Evolutionary conservation across 2,113 vertebrate genomes (phyloP).

Genomic region (Syngnathus floridae): DNA sequence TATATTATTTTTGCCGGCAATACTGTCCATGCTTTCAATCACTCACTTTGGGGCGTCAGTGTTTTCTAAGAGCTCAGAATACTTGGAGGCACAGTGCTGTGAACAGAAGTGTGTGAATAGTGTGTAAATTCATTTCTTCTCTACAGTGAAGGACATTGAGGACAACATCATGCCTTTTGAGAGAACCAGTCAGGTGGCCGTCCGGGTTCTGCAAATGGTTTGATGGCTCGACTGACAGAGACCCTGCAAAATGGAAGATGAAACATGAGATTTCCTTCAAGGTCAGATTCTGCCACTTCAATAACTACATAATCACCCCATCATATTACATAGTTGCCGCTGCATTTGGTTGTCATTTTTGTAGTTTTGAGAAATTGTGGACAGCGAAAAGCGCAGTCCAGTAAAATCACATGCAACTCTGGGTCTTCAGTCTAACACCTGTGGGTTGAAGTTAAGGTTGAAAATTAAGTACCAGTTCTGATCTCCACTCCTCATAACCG

Average conservation of each 20-base stretch:
- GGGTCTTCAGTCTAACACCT: not conserved
- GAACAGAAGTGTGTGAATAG: constrained; percentile 5
- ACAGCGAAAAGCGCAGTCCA: not conserved
- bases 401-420: too few species aligned
- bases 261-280: not conserved
- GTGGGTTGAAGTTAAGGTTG: not conserved
- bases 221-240: constrained; percentile 94
- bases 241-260: constrained; percentile 68
- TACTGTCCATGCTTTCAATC: not conserved
- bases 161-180: constrained; percentile 55
- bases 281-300: not conserved
- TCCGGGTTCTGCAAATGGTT: constrained; percentile 90
- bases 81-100: constrained; percentile 75
- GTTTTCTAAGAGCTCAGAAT: constrained; percentile 89
- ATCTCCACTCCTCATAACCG: constrained; percentile 96
- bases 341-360: not conserved
- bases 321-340: not conserved
- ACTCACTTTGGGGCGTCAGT: constrained; percentile 94
- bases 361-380: not conserved
- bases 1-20: not conserved
- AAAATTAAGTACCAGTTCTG: constrained; percentile 85
- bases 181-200: constrained; percentile 94
- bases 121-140: not conserved
- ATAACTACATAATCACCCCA: not conserved
- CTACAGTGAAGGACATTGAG: not conserved